Evolutionary conservation across 1,140 invertebrate species (phyloP).

Genomic region (Neodiprion pinetum): DNA sequence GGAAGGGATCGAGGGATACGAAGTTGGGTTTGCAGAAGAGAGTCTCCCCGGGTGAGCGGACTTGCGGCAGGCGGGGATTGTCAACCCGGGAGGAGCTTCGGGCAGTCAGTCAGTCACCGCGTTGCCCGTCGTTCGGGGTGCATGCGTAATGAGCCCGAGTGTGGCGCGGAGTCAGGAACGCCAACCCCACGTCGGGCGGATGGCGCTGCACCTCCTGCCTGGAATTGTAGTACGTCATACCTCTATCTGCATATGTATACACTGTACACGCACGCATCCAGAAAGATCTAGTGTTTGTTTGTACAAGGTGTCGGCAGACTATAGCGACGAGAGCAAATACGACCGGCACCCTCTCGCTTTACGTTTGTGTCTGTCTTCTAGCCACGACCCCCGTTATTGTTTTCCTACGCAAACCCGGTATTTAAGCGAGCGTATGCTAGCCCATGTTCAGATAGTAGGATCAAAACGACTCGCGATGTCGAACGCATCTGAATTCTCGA

Average conservation of each 20-base stretch:
- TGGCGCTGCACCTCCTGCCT: not conserved
- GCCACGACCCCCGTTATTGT: no score
- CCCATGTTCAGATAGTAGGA: no score
- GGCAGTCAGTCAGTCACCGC: slow-evolving; percentile 1
- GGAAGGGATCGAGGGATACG: not conserved
- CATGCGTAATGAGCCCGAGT: not conserved
- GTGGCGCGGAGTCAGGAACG: not conserved
- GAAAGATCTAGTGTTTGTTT: not conserved
- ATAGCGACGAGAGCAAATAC: no score
- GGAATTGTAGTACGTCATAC: not conserved
- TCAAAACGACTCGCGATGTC: no score
- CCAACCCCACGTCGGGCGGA: not conserved
- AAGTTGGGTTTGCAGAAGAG: not conserved
- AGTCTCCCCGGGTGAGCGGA: not conserved
- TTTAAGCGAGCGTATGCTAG: no score
- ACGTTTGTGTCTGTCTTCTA: no score
- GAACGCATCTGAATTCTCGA: no score
- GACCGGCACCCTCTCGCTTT: no score
- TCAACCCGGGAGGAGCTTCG: slow-evolving; percentile 3
- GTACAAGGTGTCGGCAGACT: not conserved
- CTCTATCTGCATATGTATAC: not conserved
- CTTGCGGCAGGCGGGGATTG: not conserved
- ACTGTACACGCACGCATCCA: not conserved
- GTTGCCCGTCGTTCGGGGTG: slow-evolving; percentile 1
- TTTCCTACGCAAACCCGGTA: no score